Conservation (phyloP, 2,888 invertebrate species). For the Melangyna quadrimaculata region DNA sequence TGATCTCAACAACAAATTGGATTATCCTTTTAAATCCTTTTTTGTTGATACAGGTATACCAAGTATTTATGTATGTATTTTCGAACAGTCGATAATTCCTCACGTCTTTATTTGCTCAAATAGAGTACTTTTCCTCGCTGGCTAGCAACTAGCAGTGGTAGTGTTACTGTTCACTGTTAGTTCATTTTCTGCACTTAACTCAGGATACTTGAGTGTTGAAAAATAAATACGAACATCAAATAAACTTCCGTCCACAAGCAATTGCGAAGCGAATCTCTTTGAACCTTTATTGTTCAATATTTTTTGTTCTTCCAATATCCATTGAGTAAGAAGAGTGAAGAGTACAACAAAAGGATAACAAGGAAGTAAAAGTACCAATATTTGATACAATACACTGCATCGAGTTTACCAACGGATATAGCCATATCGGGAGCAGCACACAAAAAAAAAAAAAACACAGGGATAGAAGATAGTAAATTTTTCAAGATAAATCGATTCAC, state of each 20-base stretch:
- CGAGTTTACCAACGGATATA: constrained; percentile 54
- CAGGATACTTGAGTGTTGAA: constrained; percentile 68
- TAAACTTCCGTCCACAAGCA: constrained; percentile 67
- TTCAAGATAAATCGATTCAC: constrained; percentile 67
- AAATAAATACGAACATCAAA: constrained; percentile 70
- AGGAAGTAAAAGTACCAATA: constrained; percentile 38
- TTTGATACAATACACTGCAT: constrained; percentile 20
- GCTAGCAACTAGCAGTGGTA: background rate
- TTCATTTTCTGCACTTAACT: constrained; percentile 60
- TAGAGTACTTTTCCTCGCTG: constrained; percentile 21
- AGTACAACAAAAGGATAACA: constrained; percentile 44
- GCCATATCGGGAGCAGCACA: constrained; percentile 2
- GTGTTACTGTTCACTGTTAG: constrained; percentile 18
- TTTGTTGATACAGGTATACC: background rate
- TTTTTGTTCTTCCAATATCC: constrained; percentile 3
- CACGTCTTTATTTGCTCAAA: constrained; percentile 64
- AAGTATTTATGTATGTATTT: background rate
- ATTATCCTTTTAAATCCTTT: constrained; percentile 50
- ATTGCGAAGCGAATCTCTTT: constrained; percentile 33
- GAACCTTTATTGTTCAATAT: constrained; percentile 49
- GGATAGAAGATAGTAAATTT: constrained; percentile 58
- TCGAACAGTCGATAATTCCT: constrained; percentile 33
- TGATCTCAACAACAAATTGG: constrained; percentile 61
- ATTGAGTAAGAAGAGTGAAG: constrained; percentile 6
- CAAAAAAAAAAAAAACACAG: constrained; percentile 13